Conservation (phyloP, 2,888 invertebrate species). For the Drosophila peninsularis region DNA sequence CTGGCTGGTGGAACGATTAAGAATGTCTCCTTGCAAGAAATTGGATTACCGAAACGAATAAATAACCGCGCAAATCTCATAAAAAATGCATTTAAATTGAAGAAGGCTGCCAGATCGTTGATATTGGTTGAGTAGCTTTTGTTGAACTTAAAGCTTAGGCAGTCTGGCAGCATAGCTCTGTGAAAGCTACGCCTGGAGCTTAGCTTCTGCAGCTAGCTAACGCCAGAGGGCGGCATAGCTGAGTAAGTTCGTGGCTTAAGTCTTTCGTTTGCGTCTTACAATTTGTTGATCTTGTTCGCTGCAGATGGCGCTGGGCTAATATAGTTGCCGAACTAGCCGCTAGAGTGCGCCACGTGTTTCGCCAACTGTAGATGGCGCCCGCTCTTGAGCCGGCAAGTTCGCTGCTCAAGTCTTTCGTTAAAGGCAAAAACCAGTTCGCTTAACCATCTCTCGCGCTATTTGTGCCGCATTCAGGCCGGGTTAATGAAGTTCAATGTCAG, state of each 20-base stretch:
- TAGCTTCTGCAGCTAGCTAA: background rate
- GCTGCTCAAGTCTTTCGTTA: conserved; percentile 65
- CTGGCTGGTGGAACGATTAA: conserved; percentile 73
- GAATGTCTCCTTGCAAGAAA: background rate
- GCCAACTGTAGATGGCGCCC: conserved; percentile 21
- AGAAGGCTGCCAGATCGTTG: background rate
- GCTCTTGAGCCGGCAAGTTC: conserved; percentile 43
- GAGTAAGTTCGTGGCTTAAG: background rate
- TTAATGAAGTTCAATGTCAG: conserved; percentile 65
- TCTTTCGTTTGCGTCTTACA: background rate
- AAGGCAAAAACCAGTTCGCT: conserved; percentile 43
- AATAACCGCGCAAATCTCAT: conserved; percentile 18
- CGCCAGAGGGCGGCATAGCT: background rate
- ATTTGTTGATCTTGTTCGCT: background rate
- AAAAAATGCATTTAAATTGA: conserved; percentile 5
- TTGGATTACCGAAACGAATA: conserved; percentile 20
- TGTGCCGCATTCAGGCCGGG: conserved; percentile 35
- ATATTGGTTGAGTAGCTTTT: background rate
- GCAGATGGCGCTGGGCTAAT: background rate
- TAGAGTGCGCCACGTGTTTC: background rate
- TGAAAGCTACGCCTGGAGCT: background rate
- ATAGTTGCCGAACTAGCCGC: background rate
- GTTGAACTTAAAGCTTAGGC: background rate
- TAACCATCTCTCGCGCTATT: conserved; percentile 24
- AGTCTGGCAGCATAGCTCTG: background rate